Evolutionary conservation across 2,888 invertebrate genomes (phyloP), one percentile per base, ranked within the genome.

Genomic region (Trimorus sp.): DNA sequence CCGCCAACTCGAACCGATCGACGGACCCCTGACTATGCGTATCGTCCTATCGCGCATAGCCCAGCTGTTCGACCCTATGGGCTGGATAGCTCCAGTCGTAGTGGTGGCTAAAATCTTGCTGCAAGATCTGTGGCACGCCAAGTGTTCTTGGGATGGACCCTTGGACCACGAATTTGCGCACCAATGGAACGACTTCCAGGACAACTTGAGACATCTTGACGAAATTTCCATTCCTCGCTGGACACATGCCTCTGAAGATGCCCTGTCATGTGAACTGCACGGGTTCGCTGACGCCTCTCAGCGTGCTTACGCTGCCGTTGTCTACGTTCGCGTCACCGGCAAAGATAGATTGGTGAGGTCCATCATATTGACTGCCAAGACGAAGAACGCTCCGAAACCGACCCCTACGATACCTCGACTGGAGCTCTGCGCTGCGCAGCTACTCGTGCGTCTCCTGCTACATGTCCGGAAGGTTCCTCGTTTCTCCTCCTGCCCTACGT

Each of bases 51-150:
- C 54, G 11, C 8, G n/a, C 11, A 36, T 56, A 1, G 36, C 54
- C 12, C 54, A 56, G 54, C 36, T 56, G 36, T 36, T 36, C 12
- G 54, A 36, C 15, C 54, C 54, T 36, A 53, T 53, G 53, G 53
- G 53, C n/a, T 53, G 53, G 53, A 14, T 53, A 6, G 53, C 53
- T 4, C 54, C 54, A 26, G 7, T 56, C 12, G 12, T 56, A 7
- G 54, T 56, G 11, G 7, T 36, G 7, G 54, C 36, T 15, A 56
- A 56, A n/a, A 56, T 56, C 54, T 11, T 56, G 36, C 11, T 56
- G 11, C 54, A 56, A n/a, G 54, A 36, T 11, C 6, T 56, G 36
- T 56, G 53, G 53, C 16, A 15, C 5, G 53, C 53, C 15, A 53
- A 53, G 15, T 15, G 5, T 15, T 9, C 14, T 4, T 53, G 53